Evolutionary conservation across 2,797 vertebrate species (phyloP).

Genomic region (Poeciliopsis infans): DNA sequence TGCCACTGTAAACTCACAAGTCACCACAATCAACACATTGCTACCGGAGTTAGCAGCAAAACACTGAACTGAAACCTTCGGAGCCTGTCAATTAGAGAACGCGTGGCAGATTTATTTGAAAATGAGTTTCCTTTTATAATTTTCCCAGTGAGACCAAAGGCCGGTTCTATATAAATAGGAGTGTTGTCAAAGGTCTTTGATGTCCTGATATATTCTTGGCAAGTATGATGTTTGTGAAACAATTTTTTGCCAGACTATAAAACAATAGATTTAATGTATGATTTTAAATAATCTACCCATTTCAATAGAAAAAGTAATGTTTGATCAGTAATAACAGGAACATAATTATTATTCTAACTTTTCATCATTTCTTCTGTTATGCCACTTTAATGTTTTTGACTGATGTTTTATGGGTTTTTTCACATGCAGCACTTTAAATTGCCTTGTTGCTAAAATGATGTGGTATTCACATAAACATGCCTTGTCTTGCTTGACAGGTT

Average conservation of each 20-base stretch:
- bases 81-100: slow-evolving; percentile 67
- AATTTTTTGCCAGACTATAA: slow-evolving; percentile 2
- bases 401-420: background rate
- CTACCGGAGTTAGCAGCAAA: slow-evolving; percentile 43
- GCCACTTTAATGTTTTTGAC: background rate
- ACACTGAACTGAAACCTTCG: slow-evolving; percentile 30
- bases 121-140: slow-evolving; percentile 52
- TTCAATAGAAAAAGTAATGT: background rate
- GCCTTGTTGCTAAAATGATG: background rate
- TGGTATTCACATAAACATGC: background rate
- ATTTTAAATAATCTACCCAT: background rate
- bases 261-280: background rate
- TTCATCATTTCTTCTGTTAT: background rate
- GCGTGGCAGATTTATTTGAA: slow-evolving; percentile 62
- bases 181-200: slow-evolving; percentile 49
- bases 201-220: slow-evolving; percentile 62
- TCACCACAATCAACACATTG: slow-evolving; percentile 35
- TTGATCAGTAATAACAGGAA: background rate
- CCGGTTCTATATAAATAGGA: slow-evolving; percentile 33
- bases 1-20: slow-evolving; percentile 62
- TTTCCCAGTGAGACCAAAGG: slow-evolving; percentile 29
- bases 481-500: background rate
- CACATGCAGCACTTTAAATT: background rate
- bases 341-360: background rate
- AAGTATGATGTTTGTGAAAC: slow-evolving; percentile 47